Evolutionary conservation across 2,797 vertebrate genomes (phyloP), one percentile per base, ranked within the genome.

Genomic region (Prionace glauca): DNA sequence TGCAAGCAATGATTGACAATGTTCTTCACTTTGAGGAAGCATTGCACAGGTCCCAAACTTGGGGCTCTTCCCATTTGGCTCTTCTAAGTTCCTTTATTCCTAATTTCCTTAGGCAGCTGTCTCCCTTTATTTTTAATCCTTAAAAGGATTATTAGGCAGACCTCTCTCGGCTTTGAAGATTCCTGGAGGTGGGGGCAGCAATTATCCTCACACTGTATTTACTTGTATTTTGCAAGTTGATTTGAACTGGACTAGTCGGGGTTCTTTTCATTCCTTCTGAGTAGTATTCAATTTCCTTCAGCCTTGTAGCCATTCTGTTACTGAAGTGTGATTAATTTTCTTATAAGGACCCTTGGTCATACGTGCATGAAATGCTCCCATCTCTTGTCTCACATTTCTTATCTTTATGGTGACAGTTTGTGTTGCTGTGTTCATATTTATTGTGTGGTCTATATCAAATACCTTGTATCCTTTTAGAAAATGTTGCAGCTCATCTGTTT

Each of bases 331-430:
- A 91, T 91, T 91, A 91, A 65, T 91, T 91, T n/a, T 18, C 60
- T 91, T 62, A n/a, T 60, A 65, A 91, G 88, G 29, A 18, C 60
- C 65, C 29, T 62, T 91, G 88, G 60, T 62, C 88, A 16, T 16
- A 14, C 87, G 65, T 62, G 29, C 88, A 65, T 62, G 56, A 29
- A 8, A 91, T n/a, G 26, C 32, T 91, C 65, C 60, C 29, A 65
- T 91, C 60, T 18, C 88, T 91, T 91, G 88, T 91, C 88, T 91
- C 95, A 95, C 96, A 97, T 98, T 96, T 14, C 97, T 98, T 97
- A 97, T 96, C 96, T 97, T 97, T 98, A 98, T 97, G 96, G 97
- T 96, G 97, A 96, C 96, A 96, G 97, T 98, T 97, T 96, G 97
- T 97, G 96, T 14, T 90, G 87, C 60, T 91, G 12, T 62, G 12